Percentiles rank a stretch among this genome's conserved stretches.
Conservation (phyloP, 1,140 invertebrate genomes). For the Octopus sinensis region DNA sequence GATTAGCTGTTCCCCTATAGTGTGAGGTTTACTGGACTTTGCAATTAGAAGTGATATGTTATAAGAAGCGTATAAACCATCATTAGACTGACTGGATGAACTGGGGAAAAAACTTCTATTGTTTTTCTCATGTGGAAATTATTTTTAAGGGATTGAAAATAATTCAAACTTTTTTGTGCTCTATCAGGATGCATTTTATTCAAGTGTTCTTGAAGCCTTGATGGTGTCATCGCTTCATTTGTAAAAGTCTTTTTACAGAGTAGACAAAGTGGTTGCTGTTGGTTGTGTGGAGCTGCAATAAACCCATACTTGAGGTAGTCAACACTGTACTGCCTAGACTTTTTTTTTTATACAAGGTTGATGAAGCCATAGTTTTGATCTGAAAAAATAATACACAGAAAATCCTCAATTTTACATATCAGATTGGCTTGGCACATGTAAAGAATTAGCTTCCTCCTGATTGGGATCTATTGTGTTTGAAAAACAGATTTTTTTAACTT, state of each 20-base stretch:
- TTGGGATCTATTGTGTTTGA: too few species aligned
- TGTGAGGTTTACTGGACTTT: conserved; percentile 7
- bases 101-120: background rate
- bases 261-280: background rate
- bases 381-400: too few species aligned
- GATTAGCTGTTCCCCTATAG: background rate
- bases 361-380: too few species aligned
- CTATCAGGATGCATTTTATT: conserved; percentile 4
- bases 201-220: conserved; percentile 1
- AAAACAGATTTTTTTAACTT: too few species aligned
- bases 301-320: too few species aligned
- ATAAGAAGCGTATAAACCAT: conserved; percentile 2
- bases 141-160: background rate
- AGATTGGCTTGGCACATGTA: too few species aligned
- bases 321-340: too few species aligned
- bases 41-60: conserved; percentile 4
- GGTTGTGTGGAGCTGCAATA: too few species aligned
- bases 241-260: conserved; percentile 4
- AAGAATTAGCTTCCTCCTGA: too few species aligned
- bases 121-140: conserved; percentile 2
- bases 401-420: too few species aligned
- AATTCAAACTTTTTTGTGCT: background rate
- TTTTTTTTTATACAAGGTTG: too few species aligned
- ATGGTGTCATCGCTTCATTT: conserved; percentile 1
- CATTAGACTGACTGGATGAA: conserved; percentile 1